These are phyloP conservation scores for Molanna angustata DNA, from an alignment of 2,888 invertebrate species.

Conservation along the genomic window DNA sequence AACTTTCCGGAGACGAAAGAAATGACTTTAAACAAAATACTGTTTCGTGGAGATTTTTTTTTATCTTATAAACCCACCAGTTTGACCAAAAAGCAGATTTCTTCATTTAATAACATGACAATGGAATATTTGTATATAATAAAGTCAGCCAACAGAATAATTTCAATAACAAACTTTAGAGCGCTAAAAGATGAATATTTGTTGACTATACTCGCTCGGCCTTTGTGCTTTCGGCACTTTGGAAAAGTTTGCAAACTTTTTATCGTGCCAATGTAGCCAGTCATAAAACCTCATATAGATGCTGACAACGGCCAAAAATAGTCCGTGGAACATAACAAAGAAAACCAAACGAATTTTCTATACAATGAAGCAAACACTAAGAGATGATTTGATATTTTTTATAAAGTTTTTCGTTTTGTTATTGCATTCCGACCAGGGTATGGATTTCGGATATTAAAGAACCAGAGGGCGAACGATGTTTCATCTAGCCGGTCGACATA, in stretches of 20 bases:
- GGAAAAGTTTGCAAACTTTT: slow-evolving; percentile 18
- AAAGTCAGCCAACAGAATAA: not conserved
- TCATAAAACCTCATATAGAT: slow-evolving; percentile 7
- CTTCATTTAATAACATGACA: too few relatives aligned
- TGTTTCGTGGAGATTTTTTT: too few relatives aligned
- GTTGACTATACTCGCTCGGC: slow-evolving; percentile 6
- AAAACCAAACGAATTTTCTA: not conserved
- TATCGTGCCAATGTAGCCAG: slow-evolving; percentile 18
- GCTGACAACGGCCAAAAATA: slow-evolving; percentile 1
- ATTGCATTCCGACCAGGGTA: too few relatives aligned
- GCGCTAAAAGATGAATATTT: slow-evolving; percentile 9
- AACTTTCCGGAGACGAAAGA: too few relatives aligned
- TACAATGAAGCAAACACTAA: too few relatives aligned
- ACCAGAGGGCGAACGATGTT: slow-evolving; percentile 26
- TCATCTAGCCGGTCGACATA: slow-evolving; percentile 26
- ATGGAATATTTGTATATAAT: too few relatives aligned
- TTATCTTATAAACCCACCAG: too few relatives aligned
- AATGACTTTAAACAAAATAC: too few relatives aligned
- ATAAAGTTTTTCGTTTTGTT: too few relatives aligned
- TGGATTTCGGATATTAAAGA: not conserved
- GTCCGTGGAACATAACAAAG: not conserved
- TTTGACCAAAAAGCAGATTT: too few relatives aligned
- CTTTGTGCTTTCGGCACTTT: slow-evolving; percentile 8
- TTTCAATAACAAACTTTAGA: slow-evolving; percentile 2
- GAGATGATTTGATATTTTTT: too few relatives aligned